Base-by-base conservation (phyloP, 92 coral and sea anemone species). In the Zoanthus sansibaricus region DNA sequence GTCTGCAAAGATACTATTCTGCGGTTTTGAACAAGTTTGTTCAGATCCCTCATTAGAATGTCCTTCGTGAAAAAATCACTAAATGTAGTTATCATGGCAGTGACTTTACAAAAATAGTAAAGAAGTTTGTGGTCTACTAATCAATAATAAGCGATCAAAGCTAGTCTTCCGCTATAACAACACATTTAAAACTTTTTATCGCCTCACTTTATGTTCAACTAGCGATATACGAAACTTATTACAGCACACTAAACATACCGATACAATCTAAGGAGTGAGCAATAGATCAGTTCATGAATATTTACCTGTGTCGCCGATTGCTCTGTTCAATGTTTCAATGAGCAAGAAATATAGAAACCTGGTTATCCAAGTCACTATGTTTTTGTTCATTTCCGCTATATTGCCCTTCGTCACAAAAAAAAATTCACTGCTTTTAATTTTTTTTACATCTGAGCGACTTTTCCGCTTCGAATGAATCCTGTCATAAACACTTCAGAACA, bases 331-430 rank as follows among this genome's bases (percentile, higher is more conserved):
- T 66, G 59, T 45, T 31, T 66, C 61, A 46, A 80, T 56, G 59
- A 80, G 31, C 18, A 80, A 66, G 37, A 45, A 30, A 47, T 44
- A 66, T 66, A 64, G 75, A 45, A 80, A 47, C 54, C 58, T 62
- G 56, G 48, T 5, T 46, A 18, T 80, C 71, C 85, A 66, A 46
- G 47, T 45, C 85, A 72, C 85, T 75, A 80, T 80, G 62, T 80
- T 80, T 11, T 68, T 32, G 55, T n/a, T 18, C 20, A 66, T 74
- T 80, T 80, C 85, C 85, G 85, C 48, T 80, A 66, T 80, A 80
- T 66, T 80, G 59, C 75, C 62, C 45, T 80, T 15, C 64, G 59
- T 52, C 6, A 61, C 18, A 18, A 67, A 80, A 80, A 80, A 47
- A 49, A 49, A 37, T 2, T 80, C 62, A 80, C 74, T 62, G 84